Percentiles rank a stretch among this genome's conserved stretches.
Conservation (phyloP, 2,888 invertebrate genomes). For the Zonitis immaculata region DNA sequence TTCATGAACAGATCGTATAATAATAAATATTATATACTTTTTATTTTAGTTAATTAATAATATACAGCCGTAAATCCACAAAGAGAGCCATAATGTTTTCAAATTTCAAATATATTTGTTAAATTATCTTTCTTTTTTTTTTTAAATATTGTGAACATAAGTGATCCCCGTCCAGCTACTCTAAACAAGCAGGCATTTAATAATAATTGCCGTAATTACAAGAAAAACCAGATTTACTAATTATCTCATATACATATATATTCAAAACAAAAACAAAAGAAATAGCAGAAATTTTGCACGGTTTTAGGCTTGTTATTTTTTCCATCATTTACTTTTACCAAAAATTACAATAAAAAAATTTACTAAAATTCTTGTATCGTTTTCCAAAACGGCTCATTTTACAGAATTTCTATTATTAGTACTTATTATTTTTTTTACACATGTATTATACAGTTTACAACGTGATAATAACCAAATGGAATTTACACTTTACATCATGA, state of each 20-base stretch:
- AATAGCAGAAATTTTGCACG: not conserved
- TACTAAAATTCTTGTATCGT: conserved; percentile 38
- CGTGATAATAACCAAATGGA: conserved; percentile 44
- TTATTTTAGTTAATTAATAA: conserved; percentile 21
- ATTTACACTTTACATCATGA: conserved; percentile 50
- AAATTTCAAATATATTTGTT: not conserved
- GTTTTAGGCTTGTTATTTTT: not conserved
- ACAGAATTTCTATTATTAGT: conserved; percentile 28
- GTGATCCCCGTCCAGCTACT: conserved; percentile 53
- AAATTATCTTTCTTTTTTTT: not conserved
- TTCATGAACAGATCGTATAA: conserved; percentile 46
- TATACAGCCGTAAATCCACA: conserved; percentile 48
- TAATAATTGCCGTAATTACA: conserved; percentile 23
- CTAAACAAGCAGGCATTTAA: conserved; percentile 37
- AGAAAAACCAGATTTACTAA: conserved; percentile 19
- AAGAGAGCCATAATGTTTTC: conserved; percentile 36
- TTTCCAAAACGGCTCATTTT: conserved; percentile 47
- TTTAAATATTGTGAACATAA: conserved; percentile 38
- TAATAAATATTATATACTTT: conserved; percentile 35
- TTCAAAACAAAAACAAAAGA: too few relatives aligned
- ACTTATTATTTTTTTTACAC: conserved; percentile 42
- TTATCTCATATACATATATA: conserved; percentile 13
- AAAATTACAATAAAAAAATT: not conserved
- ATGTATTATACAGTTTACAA: conserved; percentile 49
- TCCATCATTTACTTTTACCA: too few relatives aligned